Base-by-base conservation (phyloP, 23 tunicate genomes). In the Corella eumyota region DNA sequence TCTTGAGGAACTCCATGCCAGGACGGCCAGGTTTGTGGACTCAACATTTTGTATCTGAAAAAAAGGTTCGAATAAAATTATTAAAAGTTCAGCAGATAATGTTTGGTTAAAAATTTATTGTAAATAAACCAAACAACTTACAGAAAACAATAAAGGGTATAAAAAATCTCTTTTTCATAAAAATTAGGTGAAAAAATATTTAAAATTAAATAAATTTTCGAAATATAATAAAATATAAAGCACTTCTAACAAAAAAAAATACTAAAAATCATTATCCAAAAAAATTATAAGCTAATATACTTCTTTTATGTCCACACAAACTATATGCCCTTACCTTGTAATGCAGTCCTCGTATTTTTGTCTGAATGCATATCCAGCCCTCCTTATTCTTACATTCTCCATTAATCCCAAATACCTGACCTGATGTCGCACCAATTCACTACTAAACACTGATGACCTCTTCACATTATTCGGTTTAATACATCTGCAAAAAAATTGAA, bases 401-500 rank as follows among this genome's bases (percentile, higher is more conserved):
- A 92, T 36, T 63, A 92, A 62, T 6, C 98, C 98, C 9, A 92
- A 73, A 63, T 92, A 92, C 27, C 98, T 37, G 45, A 83, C 93
- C 83, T 92, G 98, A 52, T 82, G 92, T 37, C 66, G 75, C 69
- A 92, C 98, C 6, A 92, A 73, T 48, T 82, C 88, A 38, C 67
- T 26, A 44, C 61, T 71, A 56, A 92, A 85, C 22, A 73, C 70
- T 0, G 51, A 56, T n/a, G 80, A 44, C 0, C 85, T 67, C 45
- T 92, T 92, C 57, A 82, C 81, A 21, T 82, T 85, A 63, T 92
- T 92, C 24, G 98, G 98, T 66, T 92, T 92, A 72, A 92, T 77
- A 69, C 98, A 92, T 61, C 95, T n/a, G n/a, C n/a, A n/a, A n/a
- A n/a, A n/a, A n/a, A n/a, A n/a, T n/a, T n/a, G n/a, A n/a, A n/a